Conservation (phyloP, 2,797 vertebrate species). For the Peromyscus eremicus region DNA sequence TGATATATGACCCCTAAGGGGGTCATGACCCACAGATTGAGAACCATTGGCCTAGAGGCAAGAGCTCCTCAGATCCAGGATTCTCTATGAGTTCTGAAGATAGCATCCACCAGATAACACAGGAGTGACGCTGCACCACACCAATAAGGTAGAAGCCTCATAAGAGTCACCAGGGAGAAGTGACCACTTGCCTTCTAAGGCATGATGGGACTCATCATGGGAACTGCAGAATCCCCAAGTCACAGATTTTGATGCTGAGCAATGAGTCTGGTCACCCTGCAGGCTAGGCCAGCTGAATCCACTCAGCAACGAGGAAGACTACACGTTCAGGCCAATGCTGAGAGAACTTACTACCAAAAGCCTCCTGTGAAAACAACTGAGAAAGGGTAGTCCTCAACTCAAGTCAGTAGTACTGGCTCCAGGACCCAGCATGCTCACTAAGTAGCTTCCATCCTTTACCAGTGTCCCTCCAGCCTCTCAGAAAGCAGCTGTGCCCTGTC, state of each 20-base stretch:
- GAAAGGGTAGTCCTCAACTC: too few relatives aligned
- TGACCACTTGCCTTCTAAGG: rapidly evolving
- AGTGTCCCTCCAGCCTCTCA: neutral
- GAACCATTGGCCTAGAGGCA: neutral
- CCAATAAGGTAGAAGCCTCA: neutral
- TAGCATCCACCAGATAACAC: neutral
- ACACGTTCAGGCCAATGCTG: neutral
- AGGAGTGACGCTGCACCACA: rapidly evolving
- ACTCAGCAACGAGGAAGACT: neutral
- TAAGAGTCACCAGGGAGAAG: neutral
- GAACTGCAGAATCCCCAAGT: neutral
- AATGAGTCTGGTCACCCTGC: neutral
- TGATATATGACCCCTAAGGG: neutral
- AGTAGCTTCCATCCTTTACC: neutral
- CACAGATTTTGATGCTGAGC: neutral
- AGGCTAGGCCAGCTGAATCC: neutral
- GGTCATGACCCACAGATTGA: neutral
- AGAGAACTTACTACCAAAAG: neutral
- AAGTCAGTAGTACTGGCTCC: rapidly evolving
- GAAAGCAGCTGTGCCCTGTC: neutral
- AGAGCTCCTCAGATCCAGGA: neutral
- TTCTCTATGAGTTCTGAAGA: neutral
- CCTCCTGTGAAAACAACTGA: neutral
- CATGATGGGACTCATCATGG: rapidly evolving
- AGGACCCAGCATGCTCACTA: too few relatives aligned